Percentiles rank a stretch among this genome's conserved stretches.
These are phyloP conservation scores for Charina bottae DNA, from an alignment of 2,113 vertebrate genomes.

Conservation along the genomic window DNA sequence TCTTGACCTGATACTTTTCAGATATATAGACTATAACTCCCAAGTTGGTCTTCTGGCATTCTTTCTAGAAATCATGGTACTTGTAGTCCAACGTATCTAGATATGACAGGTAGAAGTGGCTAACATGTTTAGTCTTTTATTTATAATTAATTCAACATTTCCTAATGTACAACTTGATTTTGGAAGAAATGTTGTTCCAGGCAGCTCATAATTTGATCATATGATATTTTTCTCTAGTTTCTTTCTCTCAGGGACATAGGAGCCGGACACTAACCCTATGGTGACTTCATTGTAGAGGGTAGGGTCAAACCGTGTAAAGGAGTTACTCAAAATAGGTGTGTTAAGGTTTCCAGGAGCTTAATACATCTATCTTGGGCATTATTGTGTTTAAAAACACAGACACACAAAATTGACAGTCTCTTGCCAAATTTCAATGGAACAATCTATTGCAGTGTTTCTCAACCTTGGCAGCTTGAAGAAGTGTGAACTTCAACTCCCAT, in stretches of 20 bases:
- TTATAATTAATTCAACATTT: constrained; percentile 70
- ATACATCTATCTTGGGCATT: not conserved
- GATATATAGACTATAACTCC: too few relatives aligned
- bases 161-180: constrained; percentile 69
- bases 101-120: constrained; percentile 27
- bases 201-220: constrained; percentile 61
- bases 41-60: not conserved
- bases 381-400: not conserved
- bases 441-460: not conserved
- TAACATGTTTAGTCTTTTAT: constrained; percentile 67
- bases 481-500: too few relatives aligned
- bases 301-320: not conserved
- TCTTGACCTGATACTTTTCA: too few relatives aligned
- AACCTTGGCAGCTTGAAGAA: too few relatives aligned
- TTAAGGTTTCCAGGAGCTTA: not conserved
- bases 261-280: not conserved
- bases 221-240: not conserved
- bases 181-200: constrained; percentile 68
- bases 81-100: not conserved
- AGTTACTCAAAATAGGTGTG: not conserved
- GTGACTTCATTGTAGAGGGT: not conserved
- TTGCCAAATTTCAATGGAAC: not conserved
- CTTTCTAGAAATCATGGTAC: not conserved
- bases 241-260: not conserved
- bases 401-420: not conserved